Percentiles rank a stretch among this genome's conserved stretches.
Evolutionary conservation across 2,888 invertebrate genomes (phyloP).

Genomic region (Epinotia brunnichana): DNA sequence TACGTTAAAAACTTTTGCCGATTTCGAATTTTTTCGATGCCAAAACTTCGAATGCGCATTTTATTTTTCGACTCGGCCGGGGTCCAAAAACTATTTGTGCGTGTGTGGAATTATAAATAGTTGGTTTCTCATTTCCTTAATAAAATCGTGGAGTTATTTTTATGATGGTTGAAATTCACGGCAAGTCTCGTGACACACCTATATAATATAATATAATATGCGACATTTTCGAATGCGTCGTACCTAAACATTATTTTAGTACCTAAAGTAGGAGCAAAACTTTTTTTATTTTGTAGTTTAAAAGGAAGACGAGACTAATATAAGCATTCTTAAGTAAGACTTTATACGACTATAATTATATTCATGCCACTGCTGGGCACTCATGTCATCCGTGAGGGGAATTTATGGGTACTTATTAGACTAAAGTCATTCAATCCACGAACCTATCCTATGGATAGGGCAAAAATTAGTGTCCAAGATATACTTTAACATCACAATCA

Average conservation of each 20-base stretch:
- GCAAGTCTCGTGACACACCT: not conserved
- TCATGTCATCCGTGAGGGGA: too few species aligned
- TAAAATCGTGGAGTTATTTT: constrained; percentile 22
- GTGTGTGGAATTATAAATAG: constrained; percentile 29
- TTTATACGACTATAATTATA: too few species aligned
- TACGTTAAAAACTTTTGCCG: constrained; percentile 38
- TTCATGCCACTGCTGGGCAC: too few species aligned
- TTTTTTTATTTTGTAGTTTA: not conserved
- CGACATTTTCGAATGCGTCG: not conserved
- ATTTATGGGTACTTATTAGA: too few species aligned
- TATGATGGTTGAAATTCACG: not conserved
- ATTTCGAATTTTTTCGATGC: constrained; percentile 38
- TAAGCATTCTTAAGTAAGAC: too few species aligned
- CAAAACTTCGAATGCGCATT: constrained; percentile 37
- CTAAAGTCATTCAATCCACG: too few species aligned
- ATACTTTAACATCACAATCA: too few species aligned
- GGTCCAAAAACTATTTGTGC: constrained; percentile 39
- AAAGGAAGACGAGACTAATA: not conserved
- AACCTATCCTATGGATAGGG: too few species aligned
- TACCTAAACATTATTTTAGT: not conserved
- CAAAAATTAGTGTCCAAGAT: too few species aligned
- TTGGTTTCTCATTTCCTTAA: constrained; percentile 37
- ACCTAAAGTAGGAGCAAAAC: not conserved
- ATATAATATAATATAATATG: not conserved
- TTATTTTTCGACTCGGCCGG: constrained; percentile 40